Conservation (phyloP, 2,113 vertebrate genomes). For the Illadopsis cleaveri region DNA sequence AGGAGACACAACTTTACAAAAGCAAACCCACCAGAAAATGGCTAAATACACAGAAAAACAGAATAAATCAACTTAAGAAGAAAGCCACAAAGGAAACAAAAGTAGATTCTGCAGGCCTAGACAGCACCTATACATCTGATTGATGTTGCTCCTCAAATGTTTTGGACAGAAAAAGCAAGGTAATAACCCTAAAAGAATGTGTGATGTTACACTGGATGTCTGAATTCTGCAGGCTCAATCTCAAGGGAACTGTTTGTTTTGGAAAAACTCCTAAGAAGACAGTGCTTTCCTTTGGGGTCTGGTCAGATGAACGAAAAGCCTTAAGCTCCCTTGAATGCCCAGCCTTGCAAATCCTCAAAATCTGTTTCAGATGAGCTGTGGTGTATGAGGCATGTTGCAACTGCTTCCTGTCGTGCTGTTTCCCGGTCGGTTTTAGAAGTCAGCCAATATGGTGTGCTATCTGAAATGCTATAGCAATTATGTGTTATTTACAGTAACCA, state of each 20-base stretch:
- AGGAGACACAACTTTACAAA: not conserved
- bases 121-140: not conserved
- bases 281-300: not conserved
- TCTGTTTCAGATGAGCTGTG: not conserved
- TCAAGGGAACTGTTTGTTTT: not conserved
- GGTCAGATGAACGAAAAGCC: not conserved
- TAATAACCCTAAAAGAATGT: not conserved
- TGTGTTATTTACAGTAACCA: conserved; percentile 61
- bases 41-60: not conserved
- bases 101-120: not conserved
- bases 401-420: conserved; percentile 46
- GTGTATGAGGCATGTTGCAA: conserved; percentile 19
- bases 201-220: not conserved
- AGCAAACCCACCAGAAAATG: not conserved
- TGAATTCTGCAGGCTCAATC: not conserved
- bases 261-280: not conserved
- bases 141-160: not conserved
- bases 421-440: conserved; percentile 35
- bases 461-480: conserved; percentile 56
- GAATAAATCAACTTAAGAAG: not conserved
- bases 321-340: not conserved
- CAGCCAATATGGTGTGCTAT: conserved; percentile 59
- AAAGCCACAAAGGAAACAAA: not conserved
- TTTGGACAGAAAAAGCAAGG: not conserved
- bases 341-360: not conserved